Evolutionary conservation across 2,888 invertebrate genomes (phyloP).

Genomic region (Palloptera scutellata): DNA sequence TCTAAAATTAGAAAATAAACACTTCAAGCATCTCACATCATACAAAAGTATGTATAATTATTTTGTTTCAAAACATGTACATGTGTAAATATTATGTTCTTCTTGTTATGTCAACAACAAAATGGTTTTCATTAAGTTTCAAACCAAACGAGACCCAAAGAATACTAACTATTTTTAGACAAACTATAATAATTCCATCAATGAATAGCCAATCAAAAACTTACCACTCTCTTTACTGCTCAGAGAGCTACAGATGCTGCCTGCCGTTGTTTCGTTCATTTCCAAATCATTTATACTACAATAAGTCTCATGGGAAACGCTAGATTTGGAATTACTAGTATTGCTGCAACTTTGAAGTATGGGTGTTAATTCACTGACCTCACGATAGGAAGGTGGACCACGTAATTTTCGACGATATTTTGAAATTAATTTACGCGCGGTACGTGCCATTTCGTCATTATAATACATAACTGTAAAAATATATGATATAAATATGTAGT

Average conservation of each 20-base stretch:
- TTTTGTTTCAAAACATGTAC: background rate
- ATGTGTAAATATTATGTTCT: slow-evolving; percentile 1
- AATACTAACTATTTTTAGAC: background rate
- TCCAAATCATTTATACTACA: too few relatives aligned
- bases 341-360: slow-evolving; percentile 44
- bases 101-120: too few relatives aligned
- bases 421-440: slow-evolving; percentile 50
- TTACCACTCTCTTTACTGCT: slow-evolving; percentile 35
- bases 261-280: background rate
- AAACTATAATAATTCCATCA: background rate
- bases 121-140: too few relatives aligned
- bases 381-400: slow-evolving; percentile 65
- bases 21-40: too few relatives aligned
- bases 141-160: too few relatives aligned
- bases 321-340: slow-evolving; percentile 26
- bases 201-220: background rate
- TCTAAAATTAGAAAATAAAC: slow-evolving; percentile 14
- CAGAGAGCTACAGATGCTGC: slow-evolving; percentile 26
- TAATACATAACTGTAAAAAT: slow-evolving; percentile 77
- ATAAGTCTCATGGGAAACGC: background rate
- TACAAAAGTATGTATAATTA: slow-evolving; percentile 1
- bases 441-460: slow-evolving; percentile 69
- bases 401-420: slow-evolving; percentile 37
- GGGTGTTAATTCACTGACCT: slow-evolving; percentile 64
- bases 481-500: slow-evolving; percentile 4